Conservation (phyloP, 1,140 invertebrate genomes). For the Zaprionus africanus region DNA sequence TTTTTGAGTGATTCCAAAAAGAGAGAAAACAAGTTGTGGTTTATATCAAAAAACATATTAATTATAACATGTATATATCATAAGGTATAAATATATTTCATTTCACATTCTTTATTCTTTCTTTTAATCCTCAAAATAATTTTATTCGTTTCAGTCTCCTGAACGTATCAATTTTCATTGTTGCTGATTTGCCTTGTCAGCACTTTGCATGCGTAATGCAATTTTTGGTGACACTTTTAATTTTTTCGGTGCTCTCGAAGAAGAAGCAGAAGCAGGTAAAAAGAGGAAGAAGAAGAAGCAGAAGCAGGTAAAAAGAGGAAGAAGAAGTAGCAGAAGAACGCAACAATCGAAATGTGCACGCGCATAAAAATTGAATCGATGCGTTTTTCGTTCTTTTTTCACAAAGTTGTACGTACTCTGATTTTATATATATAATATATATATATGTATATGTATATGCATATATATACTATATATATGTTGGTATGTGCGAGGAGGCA, state of each 20-base stretch:
- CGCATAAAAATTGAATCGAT: conserved; percentile 60
- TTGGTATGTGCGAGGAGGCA: conserved; percentile 14
- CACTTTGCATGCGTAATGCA: conserved; percentile 64
- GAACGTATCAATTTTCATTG: conserved; percentile 7
- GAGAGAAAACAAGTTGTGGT: no score
- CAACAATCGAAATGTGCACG: conserved; percentile 28
- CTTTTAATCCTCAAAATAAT: background rate
- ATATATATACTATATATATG: conserved; percentile 11
- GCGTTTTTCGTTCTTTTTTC: conserved; percentile 55
- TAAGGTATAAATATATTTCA: no score
- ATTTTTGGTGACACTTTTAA: conserved; percentile 50
- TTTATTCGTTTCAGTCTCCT: no score
- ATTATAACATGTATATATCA: no score
- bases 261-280: conserved; percentile 4
- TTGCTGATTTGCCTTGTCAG: conserved; percentile 58
- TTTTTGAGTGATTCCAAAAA: no score
- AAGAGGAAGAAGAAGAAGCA: background rate
- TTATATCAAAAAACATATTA: no score
- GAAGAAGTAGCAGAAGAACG: conserved; percentile 15
- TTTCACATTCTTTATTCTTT: background rate
- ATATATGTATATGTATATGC: background rate
- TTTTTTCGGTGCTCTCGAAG: conserved; percentile 5
- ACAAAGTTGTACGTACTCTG: conserved; percentile 11
- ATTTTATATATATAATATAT: conserved; percentile 17
- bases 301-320: background rate